These are phyloP conservation scores for Troides oblongomaculatus DNA, from an alignment of 2,888 invertebrate species.

Conservation along the genomic window DNA sequence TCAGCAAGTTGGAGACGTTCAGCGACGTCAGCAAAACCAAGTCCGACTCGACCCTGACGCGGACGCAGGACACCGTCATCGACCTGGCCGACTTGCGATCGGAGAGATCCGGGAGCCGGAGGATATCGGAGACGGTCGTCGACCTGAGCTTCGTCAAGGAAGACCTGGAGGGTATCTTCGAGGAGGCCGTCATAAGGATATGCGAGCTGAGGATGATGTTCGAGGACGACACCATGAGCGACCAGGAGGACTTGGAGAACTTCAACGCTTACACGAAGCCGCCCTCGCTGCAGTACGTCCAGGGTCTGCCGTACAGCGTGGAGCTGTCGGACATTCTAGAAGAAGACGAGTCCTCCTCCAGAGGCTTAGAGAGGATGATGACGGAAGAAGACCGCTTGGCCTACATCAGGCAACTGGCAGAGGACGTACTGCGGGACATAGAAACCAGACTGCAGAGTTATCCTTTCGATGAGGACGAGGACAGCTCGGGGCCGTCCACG, in stretches of 20 bases:
- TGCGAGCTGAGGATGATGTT: constrained; percentile 47
- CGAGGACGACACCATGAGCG: constrained; percentile 65
- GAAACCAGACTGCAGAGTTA: constrained; percentile 54
- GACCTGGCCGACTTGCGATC: constrained; percentile 51
- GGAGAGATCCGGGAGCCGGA: constrained; percentile 49
- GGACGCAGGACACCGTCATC: constrained; percentile 71
- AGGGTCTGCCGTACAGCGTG: constrained; percentile 62
- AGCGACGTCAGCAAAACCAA: constrained; percentile 74
- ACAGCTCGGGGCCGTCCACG: constrained; percentile 47
- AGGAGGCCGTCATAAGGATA: constrained; percentile 56
- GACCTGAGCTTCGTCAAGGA: constrained; percentile 67
- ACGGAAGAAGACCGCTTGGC: constrained; percentile 52
- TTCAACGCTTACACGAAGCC: constrained; percentile 69
- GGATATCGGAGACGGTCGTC: constrained; percentile 68
- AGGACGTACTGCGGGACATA: constrained; percentile 60
- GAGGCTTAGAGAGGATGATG: constrained; percentile 46
- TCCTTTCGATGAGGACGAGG: constrained; percentile 46
- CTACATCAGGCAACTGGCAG: constrained; percentile 52
- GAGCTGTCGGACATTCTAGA: constrained; percentile 72
- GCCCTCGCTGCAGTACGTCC: constrained; percentile 50
- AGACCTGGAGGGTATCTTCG: constrained; percentile 66
- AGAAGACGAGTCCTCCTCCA: constrained; percentile 69
- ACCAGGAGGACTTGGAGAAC: constrained; percentile 68
- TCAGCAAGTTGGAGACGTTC: constrained; percentile 67
- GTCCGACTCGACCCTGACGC: constrained; percentile 71